Evolutionary conservation across 1,140 invertebrate genomes (phyloP).

Genomic region (Hetaerina americana): DNA sequence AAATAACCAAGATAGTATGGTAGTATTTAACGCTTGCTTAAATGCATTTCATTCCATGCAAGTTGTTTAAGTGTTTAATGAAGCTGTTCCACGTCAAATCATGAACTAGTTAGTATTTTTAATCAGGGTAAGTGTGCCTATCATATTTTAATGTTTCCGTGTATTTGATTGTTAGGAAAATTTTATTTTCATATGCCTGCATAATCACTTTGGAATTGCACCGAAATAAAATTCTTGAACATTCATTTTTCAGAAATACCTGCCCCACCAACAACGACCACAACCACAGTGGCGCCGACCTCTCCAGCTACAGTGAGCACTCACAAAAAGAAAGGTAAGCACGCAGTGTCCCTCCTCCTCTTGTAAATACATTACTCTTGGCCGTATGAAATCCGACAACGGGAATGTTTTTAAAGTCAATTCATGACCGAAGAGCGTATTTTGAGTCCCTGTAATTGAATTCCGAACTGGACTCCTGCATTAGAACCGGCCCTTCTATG

Average conservation of each 20-base stretch:
- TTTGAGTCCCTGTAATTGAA: background rate
- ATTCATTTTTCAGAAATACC: background rate
- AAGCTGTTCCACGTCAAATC: background rate
- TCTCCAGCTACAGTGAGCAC: background rate
- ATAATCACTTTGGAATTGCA: background rate
- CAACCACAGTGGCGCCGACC: background rate
- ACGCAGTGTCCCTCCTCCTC: background rate
- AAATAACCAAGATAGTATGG: no score
- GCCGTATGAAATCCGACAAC: background rate
- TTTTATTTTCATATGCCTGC: no score
- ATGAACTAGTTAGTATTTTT: background rate
- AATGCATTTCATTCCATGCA: no score
- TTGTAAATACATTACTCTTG: background rate
- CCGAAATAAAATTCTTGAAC: background rate
- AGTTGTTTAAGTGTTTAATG: background rate
- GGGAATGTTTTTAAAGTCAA: background rate
- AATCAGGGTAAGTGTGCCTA: background rate
- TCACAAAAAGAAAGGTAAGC: background rate
- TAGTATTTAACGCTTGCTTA: no score
- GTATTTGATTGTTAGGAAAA: background rate
- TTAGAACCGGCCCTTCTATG: background rate
- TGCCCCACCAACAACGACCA: background rate
- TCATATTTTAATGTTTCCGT: background rate
- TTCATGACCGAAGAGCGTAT: background rate
- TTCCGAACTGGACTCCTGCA: background rate